Evolutionary conservation across 2,888 invertebrate genomes (phyloP).

Genomic region (Ophonus ardosiacus): DNA sequence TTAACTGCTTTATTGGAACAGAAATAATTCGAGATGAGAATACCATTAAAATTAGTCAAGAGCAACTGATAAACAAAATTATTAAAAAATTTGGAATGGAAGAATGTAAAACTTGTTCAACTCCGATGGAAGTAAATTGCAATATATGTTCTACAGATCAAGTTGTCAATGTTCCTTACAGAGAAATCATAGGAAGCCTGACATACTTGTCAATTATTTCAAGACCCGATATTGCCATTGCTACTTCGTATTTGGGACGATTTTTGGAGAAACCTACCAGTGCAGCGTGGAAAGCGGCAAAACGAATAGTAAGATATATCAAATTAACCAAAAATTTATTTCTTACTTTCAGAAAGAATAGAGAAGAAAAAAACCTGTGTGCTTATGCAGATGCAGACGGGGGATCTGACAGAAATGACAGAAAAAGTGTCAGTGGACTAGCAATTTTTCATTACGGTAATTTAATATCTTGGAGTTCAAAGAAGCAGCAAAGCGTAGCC

Average conservation of each 20-base stretch:
- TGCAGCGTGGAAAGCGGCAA: slow-evolving; percentile 60
- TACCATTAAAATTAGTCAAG: slow-evolving; percentile 47
- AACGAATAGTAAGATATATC: slow-evolving; percentile 36
- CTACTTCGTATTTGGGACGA: slow-evolving; percentile 57
- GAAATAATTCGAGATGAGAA: slow-evolving; percentile 21
- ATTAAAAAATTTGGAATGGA: slow-evolving; percentile 56
- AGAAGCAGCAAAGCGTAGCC: too few species aligned
- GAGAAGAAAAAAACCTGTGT: not conserved
- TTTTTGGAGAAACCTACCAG: slow-evolving; percentile 63
- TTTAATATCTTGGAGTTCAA: not conserved
- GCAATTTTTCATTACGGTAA: not conserved
- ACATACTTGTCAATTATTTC: slow-evolving; percentile 60
- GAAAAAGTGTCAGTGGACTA: not conserved
- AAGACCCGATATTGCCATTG: slow-evolving; percentile 60
- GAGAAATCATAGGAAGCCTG: slow-evolving; percentile 63
- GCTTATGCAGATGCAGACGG: not conserved
- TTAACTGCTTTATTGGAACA: slow-evolving; percentile 35
- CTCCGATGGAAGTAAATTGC: slow-evolving; percentile 56
- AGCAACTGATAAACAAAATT: slow-evolving; percentile 39
- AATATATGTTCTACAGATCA: slow-evolving; percentile 21
- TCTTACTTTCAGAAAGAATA: not conserved
- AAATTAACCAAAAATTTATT: not conserved
- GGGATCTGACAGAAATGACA: not conserved
- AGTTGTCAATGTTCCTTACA: slow-evolving; percentile 57
- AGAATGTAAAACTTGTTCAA: slow-evolving; percentile 40